These are phyloP conservation scores for Drosophila histrio DNA, from an alignment of 2,888 invertebrate genomes.

Conservation along the genomic window DNA sequence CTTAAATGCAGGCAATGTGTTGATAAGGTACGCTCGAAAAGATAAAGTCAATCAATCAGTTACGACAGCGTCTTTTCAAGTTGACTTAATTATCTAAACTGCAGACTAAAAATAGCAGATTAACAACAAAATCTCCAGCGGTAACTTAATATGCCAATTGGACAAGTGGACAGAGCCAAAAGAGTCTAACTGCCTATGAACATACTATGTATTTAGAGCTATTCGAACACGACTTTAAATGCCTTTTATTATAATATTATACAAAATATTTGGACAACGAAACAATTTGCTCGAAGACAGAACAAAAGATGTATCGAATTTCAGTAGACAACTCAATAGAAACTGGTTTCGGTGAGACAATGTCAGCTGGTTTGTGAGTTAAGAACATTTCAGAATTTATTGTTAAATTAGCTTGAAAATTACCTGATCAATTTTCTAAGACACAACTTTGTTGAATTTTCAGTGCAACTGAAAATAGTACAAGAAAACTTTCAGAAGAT, in stretches of 20 bases:
- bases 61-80: slow-evolving; percentile 65
- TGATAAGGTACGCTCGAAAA: slow-evolving; percentile 57
- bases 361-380: slow-evolving; percentile 19
- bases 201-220: slow-evolving; percentile 36
- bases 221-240: slow-evolving; percentile 38
- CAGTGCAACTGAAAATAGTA: slow-evolving; percentile 46
- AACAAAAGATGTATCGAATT: slow-evolving; percentile 46
- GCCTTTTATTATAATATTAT: slow-evolving; percentile 58
- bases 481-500: slow-evolving; percentile 59
- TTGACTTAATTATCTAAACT: slow-evolving; percentile 69
- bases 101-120: slow-evolving; percentile 52
- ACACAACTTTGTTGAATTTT: slow-evolving; percentile 52
- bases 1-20: slow-evolving; percentile 53
- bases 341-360: slow-evolving; percentile 33
- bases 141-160: slow-evolving; percentile 65
- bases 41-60: slow-evolving; percentile 77
- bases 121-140: slow-evolving; percentile 44
- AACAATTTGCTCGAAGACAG: slow-evolving; percentile 32
- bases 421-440: slow-evolving; percentile 70
- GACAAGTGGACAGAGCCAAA: slow-evolving; percentile 40
- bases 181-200: slow-evolving; percentile 21
- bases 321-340: slow-evolving; percentile 22
- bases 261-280: slow-evolving; percentile 38
- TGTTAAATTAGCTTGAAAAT: slow-evolving; percentile 76
- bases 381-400: slow-evolving; percentile 48